Evolutionary conservation across 2,113 vertebrate species (phyloP).

Genomic region (Bettongia penicillata): DNA sequence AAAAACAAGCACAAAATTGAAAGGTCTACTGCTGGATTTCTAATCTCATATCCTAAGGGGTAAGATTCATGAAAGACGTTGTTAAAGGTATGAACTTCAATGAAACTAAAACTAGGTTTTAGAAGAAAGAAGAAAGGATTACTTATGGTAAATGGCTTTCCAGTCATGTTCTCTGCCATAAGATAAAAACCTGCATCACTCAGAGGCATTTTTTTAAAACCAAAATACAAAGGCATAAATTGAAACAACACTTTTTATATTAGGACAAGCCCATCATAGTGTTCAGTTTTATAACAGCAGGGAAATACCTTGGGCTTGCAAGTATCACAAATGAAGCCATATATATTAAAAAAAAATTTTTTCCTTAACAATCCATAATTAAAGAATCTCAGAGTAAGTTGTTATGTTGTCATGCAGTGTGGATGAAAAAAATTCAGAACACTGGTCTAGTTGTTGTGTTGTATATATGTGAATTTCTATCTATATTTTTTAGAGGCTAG

Average conservation of each 20-base stretch:
- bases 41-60: constrained; percentile 50
- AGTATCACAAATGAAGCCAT: neutral
- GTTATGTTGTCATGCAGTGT: neutral
- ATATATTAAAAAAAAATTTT: neutral
- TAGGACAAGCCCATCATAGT: constrained; percentile 48
- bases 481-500: constrained; percentile 6
- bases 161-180: constrained; percentile 47
- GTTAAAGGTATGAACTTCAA: constrained; percentile 59
- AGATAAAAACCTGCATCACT: neutral
- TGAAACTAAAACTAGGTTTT: constrained; percentile 57
- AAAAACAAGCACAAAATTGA: constrained; percentile 46
- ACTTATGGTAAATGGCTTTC: constrained; percentile 67
- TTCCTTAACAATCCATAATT: constrained; percentile 21
- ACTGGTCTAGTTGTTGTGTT: constrained; percentile 35
- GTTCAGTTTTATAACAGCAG: neutral
- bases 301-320: neutral
- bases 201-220: constrained; percentile 48
- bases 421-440: neutral
- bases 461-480: neutral
- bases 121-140: constrained; percentile 60
- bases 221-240: constrained; percentile 41
- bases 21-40: neutral
- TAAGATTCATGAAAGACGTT: constrained; percentile 55
- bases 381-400: constrained; percentile 17
- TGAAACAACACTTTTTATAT: constrained; percentile 21